Base-by-base conservation (phyloP, 2,888 invertebrate species). In the Lithophane leautieri region DNA sequence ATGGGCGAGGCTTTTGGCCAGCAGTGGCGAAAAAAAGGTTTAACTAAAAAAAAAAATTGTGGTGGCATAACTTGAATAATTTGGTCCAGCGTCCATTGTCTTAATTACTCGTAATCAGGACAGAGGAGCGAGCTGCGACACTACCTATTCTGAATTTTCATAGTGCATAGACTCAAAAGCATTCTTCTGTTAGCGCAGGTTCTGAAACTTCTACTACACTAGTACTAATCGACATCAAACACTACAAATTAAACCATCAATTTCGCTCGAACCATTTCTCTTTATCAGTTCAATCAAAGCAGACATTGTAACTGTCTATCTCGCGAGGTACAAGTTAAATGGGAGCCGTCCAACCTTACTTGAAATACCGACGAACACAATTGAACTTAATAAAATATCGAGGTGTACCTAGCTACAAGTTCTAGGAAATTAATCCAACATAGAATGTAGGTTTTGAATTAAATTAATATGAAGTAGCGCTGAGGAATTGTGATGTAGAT, bases 381-480 rank as follows among this genome's bases (percentile, higher is more conserved):
- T 67, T 44, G 62, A 71, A 73, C 73, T 70, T 76, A 61, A 60
- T 76, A 83, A 80, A 80, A 84, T n/a, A 76, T 56, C 40, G 40
- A 63, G 63, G 62, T 63, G 66, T 65, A 78, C 52, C 54, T 58
- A 44, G 47, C 69, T 42, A 28, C 52, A 52, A 67, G 67, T 71
- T 76, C 82, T 65, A 84, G 81, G 81, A 84, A 83, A 81, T 84
- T 84, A 83, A 76, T 69, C 68, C 52, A 69, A 40, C 65, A 62
- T 76, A 68, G 76, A 80, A 79, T 83, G 74, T 79, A 80, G 81
- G 69, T 66, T 83, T 76, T 70, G 76, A 84, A 83, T 84, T 84
- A 70, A 82, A 82, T 82, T 83, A 73, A 76, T 76, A 81, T 73
- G 70, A 84, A 76, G 69, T 76, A 76, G 68, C 67, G 47, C 58